Evolutionary conservation across 1,140 invertebrate species (phyloP).

Genomic region (Papilio dardanus): DNA sequence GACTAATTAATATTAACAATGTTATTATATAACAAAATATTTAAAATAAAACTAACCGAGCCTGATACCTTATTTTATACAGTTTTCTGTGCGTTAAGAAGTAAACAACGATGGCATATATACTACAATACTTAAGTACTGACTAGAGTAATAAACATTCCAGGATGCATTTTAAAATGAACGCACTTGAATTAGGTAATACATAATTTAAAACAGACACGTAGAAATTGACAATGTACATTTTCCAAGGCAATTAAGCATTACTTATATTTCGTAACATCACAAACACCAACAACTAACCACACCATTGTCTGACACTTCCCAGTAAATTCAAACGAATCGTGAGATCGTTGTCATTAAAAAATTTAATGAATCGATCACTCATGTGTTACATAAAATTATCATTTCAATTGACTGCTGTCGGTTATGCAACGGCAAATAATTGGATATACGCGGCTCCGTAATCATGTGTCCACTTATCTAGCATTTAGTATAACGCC

Average conservation of each 20-base stretch:
- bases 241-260: not conserved
- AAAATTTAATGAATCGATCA: conserved; percentile 18
- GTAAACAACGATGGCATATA: not conserved
- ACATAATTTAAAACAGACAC: not conserved
- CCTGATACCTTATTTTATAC: not conserved
- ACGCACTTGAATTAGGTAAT: not conserved
- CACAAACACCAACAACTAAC: not conserved
- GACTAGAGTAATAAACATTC: no score
- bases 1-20: not conserved
- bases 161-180: not conserved
- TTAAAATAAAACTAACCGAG: not conserved
- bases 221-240: not conserved
- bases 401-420: conserved; percentile 22
- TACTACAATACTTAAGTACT: not conserved
- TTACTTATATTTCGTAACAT: not conserved
- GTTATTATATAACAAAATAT: conserved; percentile 2
- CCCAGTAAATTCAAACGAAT: not conserved
- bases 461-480: conserved; percentile 8
- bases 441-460: not conserved
- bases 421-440: conserved; percentile 21
- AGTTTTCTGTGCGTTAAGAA: not conserved
- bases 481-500: not conserved
- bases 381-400: conserved; percentile 15
- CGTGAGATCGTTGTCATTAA: not conserved
- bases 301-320: conserved; percentile 7